Conservation (phyloP, 2,888 invertebrate species). For the Ochropacha duplaris region DNA sequence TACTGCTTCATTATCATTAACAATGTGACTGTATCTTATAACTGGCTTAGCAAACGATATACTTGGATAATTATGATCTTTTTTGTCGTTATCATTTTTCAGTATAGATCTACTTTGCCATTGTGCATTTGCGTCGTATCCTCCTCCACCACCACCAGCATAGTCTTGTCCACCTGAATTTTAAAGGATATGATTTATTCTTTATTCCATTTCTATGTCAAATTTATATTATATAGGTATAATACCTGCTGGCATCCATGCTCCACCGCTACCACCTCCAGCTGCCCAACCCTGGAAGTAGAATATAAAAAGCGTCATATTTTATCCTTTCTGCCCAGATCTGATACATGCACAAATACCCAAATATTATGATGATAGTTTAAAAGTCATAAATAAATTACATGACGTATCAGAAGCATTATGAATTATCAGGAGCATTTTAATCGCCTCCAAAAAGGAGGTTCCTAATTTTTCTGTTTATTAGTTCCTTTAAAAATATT, state of each 20-base stretch:
- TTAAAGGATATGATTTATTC: slow-evolving; percentile 27
- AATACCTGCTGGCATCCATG: slow-evolving; percentile 79
- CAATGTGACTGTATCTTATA: slow-evolving; percentile 35
- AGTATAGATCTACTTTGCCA: slow-evolving; percentile 73
- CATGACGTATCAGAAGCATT: too few relatives aligned
- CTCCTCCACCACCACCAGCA: slow-evolving; percentile 61
- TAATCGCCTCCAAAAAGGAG: too few relatives aligned
- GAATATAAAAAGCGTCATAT: slow-evolving; percentile 17
- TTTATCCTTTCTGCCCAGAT: too few relatives aligned
- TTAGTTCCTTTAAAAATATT: too few relatives aligned
- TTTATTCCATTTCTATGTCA: slow-evolving; percentile 1
- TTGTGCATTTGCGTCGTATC: slow-evolving; percentile 75
- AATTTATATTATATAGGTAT: slow-evolving; percentile 48
- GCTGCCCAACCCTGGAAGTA: slow-evolving; percentile 78
- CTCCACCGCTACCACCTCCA: slow-evolving; percentile 70
- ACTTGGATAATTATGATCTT: slow-evolving; percentile 34
- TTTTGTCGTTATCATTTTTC: slow-evolving; percentile 38
- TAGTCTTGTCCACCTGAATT: slow-evolving; percentile 70
- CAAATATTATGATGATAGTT: too few relatives aligned
- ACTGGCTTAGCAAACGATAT: slow-evolving; percentile 50
- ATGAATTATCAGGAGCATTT: too few relatives aligned
- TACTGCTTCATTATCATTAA: slow-evolving; percentile 25
- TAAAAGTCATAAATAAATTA: too few relatives aligned
- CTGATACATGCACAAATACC: too few relatives aligned
- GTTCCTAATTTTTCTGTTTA: too few relatives aligned